phyloP scores from a whole-genome alignment of 2,888 invertebrate species.

The Adelphocoris suturalis region DNA sequence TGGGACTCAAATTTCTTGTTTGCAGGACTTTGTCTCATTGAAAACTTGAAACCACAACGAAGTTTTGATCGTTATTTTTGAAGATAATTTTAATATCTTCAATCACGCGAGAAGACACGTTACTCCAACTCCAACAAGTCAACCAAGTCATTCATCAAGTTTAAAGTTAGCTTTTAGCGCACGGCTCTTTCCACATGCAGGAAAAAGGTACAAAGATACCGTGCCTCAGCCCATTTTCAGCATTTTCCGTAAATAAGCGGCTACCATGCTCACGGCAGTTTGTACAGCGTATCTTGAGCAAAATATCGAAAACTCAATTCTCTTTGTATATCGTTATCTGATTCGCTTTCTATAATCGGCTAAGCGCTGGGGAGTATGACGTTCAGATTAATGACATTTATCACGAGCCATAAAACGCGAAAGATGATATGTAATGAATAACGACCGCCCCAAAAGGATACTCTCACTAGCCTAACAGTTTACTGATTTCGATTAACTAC shows the following conservation, averaged over 20 bases:
- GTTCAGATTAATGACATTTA: background rate
- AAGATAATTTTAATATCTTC: too few relatives aligned
- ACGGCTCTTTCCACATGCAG: background rate
- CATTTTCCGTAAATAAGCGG: background rate
- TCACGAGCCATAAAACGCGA: background rate
- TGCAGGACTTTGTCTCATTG: too few relatives aligned
- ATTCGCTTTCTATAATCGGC: background rate
- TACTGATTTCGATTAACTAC: too few relatives aligned
- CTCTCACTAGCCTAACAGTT: too few relatives aligned
- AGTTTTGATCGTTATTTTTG: too few relatives aligned
- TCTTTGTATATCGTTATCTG: background rate
- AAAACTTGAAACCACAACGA: too few relatives aligned
- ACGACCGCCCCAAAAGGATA: too few relatives aligned
- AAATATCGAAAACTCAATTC: constrained; percentile 31
- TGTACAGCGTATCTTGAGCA: background rate
- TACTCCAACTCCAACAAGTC: background rate
- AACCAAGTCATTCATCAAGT: background rate
- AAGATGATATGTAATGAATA: background rate
- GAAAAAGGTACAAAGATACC: background rate
- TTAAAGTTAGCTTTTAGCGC: background rate
- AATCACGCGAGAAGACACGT: background rate
- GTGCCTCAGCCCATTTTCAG: background rate
- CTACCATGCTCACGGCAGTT: background rate
- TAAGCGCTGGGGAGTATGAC: background rate
- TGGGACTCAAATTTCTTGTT: too few relatives aligned